Base-by-base conservation (phyloP, 2,888 invertebrate genomes). In the Calliopum simillimum region DNA sequence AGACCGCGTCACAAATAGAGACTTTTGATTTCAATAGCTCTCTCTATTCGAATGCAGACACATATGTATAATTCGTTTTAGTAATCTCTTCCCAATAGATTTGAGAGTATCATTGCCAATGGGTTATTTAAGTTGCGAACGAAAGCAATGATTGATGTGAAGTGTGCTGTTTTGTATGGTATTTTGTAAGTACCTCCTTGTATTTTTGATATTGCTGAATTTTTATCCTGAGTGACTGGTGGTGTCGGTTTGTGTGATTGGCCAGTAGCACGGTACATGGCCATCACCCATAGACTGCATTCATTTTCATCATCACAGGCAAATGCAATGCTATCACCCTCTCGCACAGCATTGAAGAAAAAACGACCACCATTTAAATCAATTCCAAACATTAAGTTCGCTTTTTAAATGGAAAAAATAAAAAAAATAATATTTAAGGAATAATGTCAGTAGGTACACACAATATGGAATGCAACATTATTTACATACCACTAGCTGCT, bases 211-310 rank as follows among this genome's bases (percentile, higher is more conserved):
- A 94, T 93, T 73, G 94, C 93, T 25, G 93, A 93, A 84, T 92
- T 94, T 89, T 97, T 92, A 87, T 94, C 92, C 88, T 92, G 88
- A 82, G 94, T 94, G 55, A 95, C 90, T 0, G 97, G 97, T 8
- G 99, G 98, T 2, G 97, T 96, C 8, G 99, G 99, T 86, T 99
- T 99, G 87, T 99, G 98, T 65, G 97, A 96, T 87, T 99, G 99
- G 5, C 99, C 99, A 2, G 99, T 99, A n/a, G 99, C 99, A 78
- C 99, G 89, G 86, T 99, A 99, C 89, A 99, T 91, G 2, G 99
- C 99, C 94, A 98, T 99, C 44, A 99, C 99, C 99, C 99, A 99
- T 75, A 98, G 88, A 84, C 98, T 98, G 80, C 98, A 94, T 85
- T 99, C 99, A 82, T 96, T 97, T 88, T 99, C 98, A 85, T 98